These are phyloP conservation scores for Pseudomyrmex dendroicus DNA, from an alignment of 1,140 invertebrate species.

Conservation along the genomic window DNA sequence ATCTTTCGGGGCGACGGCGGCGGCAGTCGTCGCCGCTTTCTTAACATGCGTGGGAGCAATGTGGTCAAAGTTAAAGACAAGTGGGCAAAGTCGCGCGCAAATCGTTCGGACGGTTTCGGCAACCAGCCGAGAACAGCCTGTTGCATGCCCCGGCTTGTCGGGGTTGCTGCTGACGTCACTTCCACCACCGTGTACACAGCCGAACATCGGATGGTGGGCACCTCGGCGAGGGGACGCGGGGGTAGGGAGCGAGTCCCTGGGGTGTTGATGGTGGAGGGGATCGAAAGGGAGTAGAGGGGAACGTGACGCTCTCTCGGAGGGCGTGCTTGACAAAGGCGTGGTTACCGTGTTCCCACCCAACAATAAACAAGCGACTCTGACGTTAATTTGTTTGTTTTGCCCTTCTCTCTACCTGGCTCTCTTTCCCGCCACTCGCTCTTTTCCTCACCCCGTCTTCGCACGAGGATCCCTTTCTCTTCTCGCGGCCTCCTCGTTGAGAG, in stretches of 20 bases:
- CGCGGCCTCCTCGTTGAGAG: background rate
- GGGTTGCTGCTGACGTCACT: constrained; percentile 79
- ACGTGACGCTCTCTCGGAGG: constrained; percentile 79
- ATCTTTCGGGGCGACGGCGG: background rate
- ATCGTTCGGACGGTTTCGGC: constrained; percentile 45
- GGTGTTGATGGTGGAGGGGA: constrained; percentile 77
- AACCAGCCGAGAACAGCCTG: constrained; percentile 75
- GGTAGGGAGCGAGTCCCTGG: constrained; percentile 57
- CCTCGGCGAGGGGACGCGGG: constrained; percentile 59
- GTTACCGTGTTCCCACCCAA: constrained; percentile 83
- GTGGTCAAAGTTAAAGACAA: constrained; percentile 44
- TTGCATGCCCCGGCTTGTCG: constrained; percentile 79
- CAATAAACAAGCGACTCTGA: constrained; percentile 83
- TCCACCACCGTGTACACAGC: constrained; percentile 67
- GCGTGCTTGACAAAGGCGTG: constrained; percentile 83
- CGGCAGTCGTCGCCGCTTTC: background rate
- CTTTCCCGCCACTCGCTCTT: constrained; percentile 50
- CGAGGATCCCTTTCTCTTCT: constrained; percentile 3
- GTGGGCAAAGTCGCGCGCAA: constrained; percentile 44
- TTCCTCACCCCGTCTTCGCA: constrained; percentile 16
- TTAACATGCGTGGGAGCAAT: background rate
- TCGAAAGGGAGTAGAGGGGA: constrained; percentile 59
- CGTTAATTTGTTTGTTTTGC: constrained; percentile 84
- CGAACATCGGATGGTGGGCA: constrained; percentile 41
- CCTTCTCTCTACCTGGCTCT: constrained; percentile 69